Evolutionary conservation across 2,888 invertebrate genomes (phyloP).

Genomic region (Malthinus seriepunctatus): DNA sequence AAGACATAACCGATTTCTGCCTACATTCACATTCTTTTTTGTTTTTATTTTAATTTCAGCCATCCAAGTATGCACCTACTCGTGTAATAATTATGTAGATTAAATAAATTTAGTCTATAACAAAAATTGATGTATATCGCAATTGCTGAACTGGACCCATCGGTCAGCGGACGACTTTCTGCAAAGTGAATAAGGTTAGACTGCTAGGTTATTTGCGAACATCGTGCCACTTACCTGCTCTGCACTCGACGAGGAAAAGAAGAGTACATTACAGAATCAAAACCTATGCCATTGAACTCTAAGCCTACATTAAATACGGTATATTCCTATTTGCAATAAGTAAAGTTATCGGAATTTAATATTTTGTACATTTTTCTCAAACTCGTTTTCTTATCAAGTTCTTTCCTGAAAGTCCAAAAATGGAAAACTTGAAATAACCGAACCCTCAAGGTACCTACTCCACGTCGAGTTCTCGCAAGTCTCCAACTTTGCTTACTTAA

Average conservation of each 20-base stretch:
- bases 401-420: too few relatives aligned
- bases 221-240: conserved; percentile 53
- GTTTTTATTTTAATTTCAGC: neutral
- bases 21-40: conserved; percentile 4
- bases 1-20: conserved; percentile 4
- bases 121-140: neutral
- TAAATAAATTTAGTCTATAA: neutral
- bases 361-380: too few relatives aligned
- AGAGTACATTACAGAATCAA: conserved; percentile 51
- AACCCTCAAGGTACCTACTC: too few relatives aligned
- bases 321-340: neutral
- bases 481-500: too few relatives aligned
- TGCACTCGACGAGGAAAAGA: conserved; percentile 51
- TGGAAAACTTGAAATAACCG: too few relatives aligned
- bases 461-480: too few relatives aligned
- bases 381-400: too few relatives aligned
- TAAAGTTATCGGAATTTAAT: neutral
- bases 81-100: neutral
- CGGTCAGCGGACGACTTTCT: conserved; percentile 40
- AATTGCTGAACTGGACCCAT: conserved; percentile 16
- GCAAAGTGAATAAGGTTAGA: conserved; percentile 49
- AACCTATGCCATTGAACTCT: conserved; percentile 42
- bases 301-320: conserved; percentile 22
- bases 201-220: conserved; percentile 49
- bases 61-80: neutral